Conservation (phyloP, 1,140 invertebrate species). For the Aphis craccivora region DNA sequence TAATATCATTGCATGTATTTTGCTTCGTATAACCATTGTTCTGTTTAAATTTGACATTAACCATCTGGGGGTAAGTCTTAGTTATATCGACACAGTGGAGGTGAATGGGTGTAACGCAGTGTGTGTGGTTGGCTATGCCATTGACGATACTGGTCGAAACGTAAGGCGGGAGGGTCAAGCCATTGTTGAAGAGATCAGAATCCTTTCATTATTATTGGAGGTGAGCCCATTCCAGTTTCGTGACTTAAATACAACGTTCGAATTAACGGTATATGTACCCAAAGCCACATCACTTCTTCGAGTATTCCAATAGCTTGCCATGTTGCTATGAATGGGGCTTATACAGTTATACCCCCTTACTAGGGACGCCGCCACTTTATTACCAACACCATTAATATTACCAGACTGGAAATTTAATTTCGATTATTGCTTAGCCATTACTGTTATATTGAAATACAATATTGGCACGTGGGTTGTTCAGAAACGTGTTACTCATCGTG, state of each 20-base stretch:
- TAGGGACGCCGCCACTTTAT: background rate
- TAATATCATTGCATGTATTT: background rate
- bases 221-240: conserved; percentile 13
- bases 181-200: background rate
- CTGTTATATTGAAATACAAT: conserved; percentile 11
- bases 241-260: conserved; percentile 44
- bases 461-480: background rate
- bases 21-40: background rate
- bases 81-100: background rate
- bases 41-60: background rate
- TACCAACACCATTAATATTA: conserved; percentile 4
- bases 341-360: background rate
- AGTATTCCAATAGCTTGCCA: background rate
- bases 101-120: background rate
- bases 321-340: background rate
- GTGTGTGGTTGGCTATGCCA: background rate
- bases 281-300: background rate
- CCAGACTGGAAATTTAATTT: conserved; percentile 51
- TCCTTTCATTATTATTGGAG: conserved; percentile 38
- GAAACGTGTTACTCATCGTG: background rate
- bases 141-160: background rate
- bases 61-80: background rate
- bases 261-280: conserved; percentile 23
- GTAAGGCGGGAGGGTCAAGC: background rate
- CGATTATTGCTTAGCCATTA: conserved; percentile 31